phyloP scores from a whole-genome alignment of 2,113 vertebrate species.

The Psammodynastes pulverulentus region DNA sequence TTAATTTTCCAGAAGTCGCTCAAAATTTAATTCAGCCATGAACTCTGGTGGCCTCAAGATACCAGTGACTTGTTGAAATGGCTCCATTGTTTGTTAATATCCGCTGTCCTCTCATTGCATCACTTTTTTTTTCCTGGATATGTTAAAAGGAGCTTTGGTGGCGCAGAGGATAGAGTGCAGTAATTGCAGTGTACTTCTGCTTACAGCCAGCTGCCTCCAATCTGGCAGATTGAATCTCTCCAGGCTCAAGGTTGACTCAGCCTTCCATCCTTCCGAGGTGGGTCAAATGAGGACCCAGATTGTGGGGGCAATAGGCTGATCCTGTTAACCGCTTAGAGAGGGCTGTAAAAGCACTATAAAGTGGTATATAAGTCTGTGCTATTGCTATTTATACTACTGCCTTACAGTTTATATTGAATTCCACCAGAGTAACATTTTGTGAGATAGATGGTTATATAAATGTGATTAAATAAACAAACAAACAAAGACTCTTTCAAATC shows the following conservation, averaged over 20 bases:
- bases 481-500: not conserved
- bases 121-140: not conserved
- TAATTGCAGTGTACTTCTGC: too few species aligned
- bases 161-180: too few species aligned
- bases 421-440: not conserved
- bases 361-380: too few species aligned
- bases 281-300: too few species aligned
- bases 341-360: too few species aligned
- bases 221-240: too few species aligned
- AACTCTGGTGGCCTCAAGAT: not conserved
- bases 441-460: not conserved
- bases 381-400: not conserved
- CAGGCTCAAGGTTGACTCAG: too few species aligned
- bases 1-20: not conserved
- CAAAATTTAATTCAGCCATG: not conserved
- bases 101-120: not conserved
- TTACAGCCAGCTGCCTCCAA: too few species aligned
- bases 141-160: too few species aligned
- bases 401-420: not conserved
- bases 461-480: not conserved
- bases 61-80: not conserved
- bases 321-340: too few species aligned
- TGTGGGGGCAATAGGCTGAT: too few species aligned
- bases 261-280: too few species aligned
- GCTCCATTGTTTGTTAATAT: not conserved